These are phyloP conservation scores for Aphelinus atriplicis DNA, from an alignment of 1,140 invertebrate species.

Conservation along the genomic window DNA sequence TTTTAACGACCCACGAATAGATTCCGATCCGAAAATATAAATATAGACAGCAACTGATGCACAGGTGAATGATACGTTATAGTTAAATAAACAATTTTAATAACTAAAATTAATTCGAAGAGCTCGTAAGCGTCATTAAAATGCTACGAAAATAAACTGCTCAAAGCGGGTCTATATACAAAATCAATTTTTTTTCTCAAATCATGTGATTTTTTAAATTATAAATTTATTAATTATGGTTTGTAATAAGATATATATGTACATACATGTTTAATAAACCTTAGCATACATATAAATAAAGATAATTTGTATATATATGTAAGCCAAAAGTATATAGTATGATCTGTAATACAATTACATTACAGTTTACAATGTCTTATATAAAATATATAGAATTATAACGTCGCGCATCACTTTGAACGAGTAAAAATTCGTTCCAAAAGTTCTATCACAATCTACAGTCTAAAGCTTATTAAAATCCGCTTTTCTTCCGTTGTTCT, in stretches of 20 bases:
- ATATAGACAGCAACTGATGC: too few relatives aligned
- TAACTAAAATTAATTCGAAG: constrained; percentile 8
- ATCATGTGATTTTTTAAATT: constrained; percentile 2
- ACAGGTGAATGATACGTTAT: background rate
- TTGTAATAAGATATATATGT: constrained; percentile 35
- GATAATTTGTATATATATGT: constrained; percentile 37
- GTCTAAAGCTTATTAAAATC: constrained; percentile 36
- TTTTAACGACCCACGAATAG: too few relatives aligned
- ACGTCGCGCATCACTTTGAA: constrained; percentile 8
- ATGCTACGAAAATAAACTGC: background rate
- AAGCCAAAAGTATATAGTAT: constrained; percentile 34
- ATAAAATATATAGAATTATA: constrained; percentile 42
- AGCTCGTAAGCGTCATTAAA: constrained; percentile 31
- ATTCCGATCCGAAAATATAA: too few relatives aligned
- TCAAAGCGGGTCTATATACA: constrained; percentile 33
- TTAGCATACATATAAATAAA: constrained; percentile 37
- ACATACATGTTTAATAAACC: constrained; percentile 50
- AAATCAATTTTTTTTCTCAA: constrained; percentile 33
- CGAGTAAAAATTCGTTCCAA: constrained; percentile 34
- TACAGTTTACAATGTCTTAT: constrained; percentile 45
- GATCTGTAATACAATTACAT: constrained; percentile 26
- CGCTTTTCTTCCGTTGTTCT: constrained; percentile 12
- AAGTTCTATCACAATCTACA: constrained; percentile 40
- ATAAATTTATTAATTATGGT: constrained; percentile 38
- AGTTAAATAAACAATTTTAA: background rate